Evolutionary conservation across 1,140 invertebrate species (phyloP), one percentile per base, ranked within the genome.

Genomic region (Potamilus streckersoni): DNA sequence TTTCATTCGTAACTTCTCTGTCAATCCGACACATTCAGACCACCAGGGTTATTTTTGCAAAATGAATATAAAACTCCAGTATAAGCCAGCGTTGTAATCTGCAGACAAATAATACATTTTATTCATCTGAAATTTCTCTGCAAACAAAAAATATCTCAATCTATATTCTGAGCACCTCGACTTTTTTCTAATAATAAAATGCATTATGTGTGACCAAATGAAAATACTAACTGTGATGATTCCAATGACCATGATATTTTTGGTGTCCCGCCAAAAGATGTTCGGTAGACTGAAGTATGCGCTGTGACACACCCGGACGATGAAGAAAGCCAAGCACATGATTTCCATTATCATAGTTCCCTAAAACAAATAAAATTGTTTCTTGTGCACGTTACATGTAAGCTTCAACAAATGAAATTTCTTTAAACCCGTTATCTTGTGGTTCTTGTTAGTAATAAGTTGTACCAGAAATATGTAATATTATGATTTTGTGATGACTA

Each of bases 211-310:
- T 49, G 38, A 49, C 38, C 38, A 8, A 49, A 49, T 8, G 38
- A 49, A 17, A 11, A 69, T 64, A 80, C 88, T 84, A 81, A 91
- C 90, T 64, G 84, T 71, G 57, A 91, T 88, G 38, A 85, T 81
- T 14, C 79, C 80, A 49, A 91, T 70, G 31, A 91, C 85, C 63
- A 91, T 81, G n/a, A 90, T 83, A 78, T 91, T 89, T 79, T 92
- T 92, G 49, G 86, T 88, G 80, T 92, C 91, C 71, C 84, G 83
- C 84, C 88, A 90, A 80, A 91, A 91, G 19, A 83, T 83, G 27
- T 77, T 83, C 17, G 73, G 60, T 23, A 85, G 81, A 31, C 85
- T 83, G 79, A 92, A 90, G 71, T 86, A 80, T 58, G 80, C 79
- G 56, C 84, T 82, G 80, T 91, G 90, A 57, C 83, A 64, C n/a